A percentile compares a stretch with the other conserved stretches of the same genome.
Conservation (phyloP, 1,140 invertebrate species). For the Lineus longissimus region DNA sequence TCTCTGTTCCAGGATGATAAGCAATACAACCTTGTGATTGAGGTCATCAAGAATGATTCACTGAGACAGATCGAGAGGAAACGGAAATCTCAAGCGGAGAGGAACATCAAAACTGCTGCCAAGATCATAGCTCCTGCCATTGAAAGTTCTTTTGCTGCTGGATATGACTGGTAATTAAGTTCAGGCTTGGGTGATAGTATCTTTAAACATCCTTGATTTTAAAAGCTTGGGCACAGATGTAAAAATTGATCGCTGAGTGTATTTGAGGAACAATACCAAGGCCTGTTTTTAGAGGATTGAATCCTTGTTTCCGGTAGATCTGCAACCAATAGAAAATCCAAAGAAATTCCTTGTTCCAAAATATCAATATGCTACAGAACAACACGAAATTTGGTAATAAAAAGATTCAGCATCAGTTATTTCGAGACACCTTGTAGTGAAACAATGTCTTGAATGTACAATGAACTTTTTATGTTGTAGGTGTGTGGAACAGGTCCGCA, state of each 20-base stretch:
- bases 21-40: slow-evolving; percentile 67
- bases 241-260: no score
- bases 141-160: slow-evolving; percentile 70
- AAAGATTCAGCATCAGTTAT: not conserved
- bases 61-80: slow-evolving; percentile 73
- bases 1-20: slow-evolving; percentile 64
- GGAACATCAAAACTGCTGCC: slow-evolving; percentile 81
- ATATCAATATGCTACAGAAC: no score
- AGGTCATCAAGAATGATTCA: slow-evolving; percentile 76
- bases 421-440: not conserved
- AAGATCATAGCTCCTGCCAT: slow-evolving; percentile 87
- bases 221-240: no score
- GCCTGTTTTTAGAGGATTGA: no score
- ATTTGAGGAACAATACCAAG: no score
- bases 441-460: not conserved
- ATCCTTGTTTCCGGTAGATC: no score
- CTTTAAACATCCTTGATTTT: no score
- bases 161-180: slow-evolving; percentile 59
- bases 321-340: no score
- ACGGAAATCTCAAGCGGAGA: slow-evolving; percentile 73
- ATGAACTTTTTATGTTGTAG: slow-evolving; percentile 29
- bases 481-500: slow-evolving; percentile 65
- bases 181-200: not conserved
- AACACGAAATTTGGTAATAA: no score
- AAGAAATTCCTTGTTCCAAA: no score